Percentiles rank a stretch among this genome's conserved stretches.
Evolutionary conservation across 30 jellyfish, hydroid and myxozoan species (phyloP).

Genomic region (Sanderia malayensis): DNA sequence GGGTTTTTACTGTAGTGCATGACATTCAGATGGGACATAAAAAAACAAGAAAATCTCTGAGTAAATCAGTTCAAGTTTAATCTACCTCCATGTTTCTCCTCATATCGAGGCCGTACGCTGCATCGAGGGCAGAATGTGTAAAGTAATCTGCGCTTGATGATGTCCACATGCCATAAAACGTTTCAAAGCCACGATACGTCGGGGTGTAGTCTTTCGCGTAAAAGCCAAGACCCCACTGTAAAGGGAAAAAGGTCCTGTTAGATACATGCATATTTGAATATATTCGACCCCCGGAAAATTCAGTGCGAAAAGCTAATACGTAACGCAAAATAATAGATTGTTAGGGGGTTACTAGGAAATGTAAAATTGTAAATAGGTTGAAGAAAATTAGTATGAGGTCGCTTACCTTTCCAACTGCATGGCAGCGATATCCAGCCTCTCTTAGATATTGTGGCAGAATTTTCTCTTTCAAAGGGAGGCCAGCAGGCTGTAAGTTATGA

Average conservation of each 20-base stretch:
- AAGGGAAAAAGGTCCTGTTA: too few species aligned
- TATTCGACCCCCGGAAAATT: too few species aligned
- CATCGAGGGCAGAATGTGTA: slow-evolving; percentile 89
- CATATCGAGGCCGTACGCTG: slow-evolving; percentile 89
- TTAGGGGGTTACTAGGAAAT: too few species aligned
- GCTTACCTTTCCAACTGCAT: slow-evolving; percentile 95
- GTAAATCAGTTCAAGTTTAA: too few species aligned
- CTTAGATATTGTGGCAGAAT: slow-evolving; percentile 88
- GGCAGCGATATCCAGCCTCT: slow-evolving; percentile 89
- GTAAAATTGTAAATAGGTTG: too few species aligned
- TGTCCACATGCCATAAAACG: slow-evolving; percentile 91
- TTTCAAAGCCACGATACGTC: slow-evolving; percentile 95
- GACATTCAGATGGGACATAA: too few species aligned
- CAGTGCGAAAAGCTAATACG: too few species aligned
- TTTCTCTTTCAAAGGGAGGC: slow-evolving; percentile 82
- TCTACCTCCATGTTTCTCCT: slow-evolving; percentile 85
- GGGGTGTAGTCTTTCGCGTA: slow-evolving; percentile 81
- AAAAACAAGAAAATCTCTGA: too few species aligned
- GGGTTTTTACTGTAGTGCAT: too few species aligned
- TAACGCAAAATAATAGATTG: too few species aligned
- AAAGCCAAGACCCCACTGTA: slow-evolving; percentile 98
- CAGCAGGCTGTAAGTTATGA: slow-evolving; percentile 92
- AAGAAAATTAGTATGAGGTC: too few species aligned
- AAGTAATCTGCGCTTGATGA: slow-evolving; percentile 81
- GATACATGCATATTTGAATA: too few species aligned